phyloP scores from a whole-genome alignment of 2,888 invertebrate species.

The Epirrhoe tristata region DNA sequence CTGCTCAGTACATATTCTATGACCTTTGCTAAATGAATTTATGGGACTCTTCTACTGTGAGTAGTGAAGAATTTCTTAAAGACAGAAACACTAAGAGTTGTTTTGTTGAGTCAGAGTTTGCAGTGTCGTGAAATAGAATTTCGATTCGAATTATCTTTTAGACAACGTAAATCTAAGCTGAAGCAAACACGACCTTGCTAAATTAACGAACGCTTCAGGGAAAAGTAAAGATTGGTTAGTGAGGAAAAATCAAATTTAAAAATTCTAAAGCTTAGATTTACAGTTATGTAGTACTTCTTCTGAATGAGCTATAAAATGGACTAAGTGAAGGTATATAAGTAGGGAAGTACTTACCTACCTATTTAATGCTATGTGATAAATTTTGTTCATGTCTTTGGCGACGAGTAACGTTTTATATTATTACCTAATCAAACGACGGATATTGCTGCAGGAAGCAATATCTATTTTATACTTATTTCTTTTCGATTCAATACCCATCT shows the following conservation, averaged over 20 bases:
- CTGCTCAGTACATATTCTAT: not conserved
- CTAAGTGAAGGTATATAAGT: not conserved
- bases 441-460: constrained; percentile 41
- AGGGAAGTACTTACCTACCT: not conserved
- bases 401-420: constrained; percentile 37
- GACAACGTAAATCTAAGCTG: not conserved
- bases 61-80: constrained; percentile 5
- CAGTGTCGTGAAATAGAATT: not conserved
- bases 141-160: not conserved
- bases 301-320: not conserved
- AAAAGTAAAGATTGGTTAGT: not conserved
- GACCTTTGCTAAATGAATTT: constrained; percentile 2
- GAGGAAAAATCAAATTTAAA: not conserved
- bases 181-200: not conserved
- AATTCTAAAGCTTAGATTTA: not conserved
- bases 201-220: no score
- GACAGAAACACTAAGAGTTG: not conserved
- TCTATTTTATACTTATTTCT: no score
- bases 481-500: no score
- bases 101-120: not conserved
- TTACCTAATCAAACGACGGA: constrained; percentile 50
- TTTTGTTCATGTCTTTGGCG: constrained; percentile 23
- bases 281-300: not conserved
- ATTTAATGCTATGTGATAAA: not conserved
- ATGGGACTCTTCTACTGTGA: not conserved